Conservation (phyloP, 2,113 vertebrate genomes). For the Brachirus orientalis region DNA sequence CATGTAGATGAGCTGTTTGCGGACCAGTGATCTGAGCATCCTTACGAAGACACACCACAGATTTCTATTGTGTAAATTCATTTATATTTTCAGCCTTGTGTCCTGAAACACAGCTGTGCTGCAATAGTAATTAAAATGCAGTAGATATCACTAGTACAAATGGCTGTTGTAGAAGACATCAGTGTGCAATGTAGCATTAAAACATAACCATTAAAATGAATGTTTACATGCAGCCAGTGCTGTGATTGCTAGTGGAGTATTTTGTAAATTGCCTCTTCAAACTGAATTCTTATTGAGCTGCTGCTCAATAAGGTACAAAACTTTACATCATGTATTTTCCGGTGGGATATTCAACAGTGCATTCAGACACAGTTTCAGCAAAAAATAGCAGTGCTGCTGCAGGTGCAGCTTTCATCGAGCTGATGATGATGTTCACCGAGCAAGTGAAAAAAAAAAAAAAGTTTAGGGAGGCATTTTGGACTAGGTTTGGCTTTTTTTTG, state of each 20-base stretch:
- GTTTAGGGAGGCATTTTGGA: constrained; percentile 47
- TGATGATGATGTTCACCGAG: constrained; percentile 62
- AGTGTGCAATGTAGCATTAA: background rate
- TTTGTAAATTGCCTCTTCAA: background rate
- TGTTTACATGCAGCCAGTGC: constrained; percentile 1
- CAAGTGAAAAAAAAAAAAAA: constrained; percentile 47
- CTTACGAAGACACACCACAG: background rate
- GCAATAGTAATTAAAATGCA: background rate
- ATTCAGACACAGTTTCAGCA: constrained; percentile 3
- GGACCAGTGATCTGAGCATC: too few species aligned
- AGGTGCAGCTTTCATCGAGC: constrained; percentile 55
- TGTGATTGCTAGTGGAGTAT: background rate
- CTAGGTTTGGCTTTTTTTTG: constrained; percentile 29
- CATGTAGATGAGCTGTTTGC: too few species aligned
- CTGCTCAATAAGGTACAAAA: constrained; percentile 4
- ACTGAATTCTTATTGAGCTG: background rate
- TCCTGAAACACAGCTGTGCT: background rate
- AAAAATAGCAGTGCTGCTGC: constrained; percentile 40
- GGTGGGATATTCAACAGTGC: constrained; percentile 4
- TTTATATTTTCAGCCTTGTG: background rate
- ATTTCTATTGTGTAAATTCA: constrained; percentile 1
- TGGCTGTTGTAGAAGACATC: background rate
- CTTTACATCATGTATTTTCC: constrained; percentile 23
- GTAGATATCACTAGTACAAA: background rate
- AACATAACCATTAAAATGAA: background rate